Evolutionary conservation across 2,888 invertebrate species (phyloP).

Genomic region (Apodemia zela): DNA sequence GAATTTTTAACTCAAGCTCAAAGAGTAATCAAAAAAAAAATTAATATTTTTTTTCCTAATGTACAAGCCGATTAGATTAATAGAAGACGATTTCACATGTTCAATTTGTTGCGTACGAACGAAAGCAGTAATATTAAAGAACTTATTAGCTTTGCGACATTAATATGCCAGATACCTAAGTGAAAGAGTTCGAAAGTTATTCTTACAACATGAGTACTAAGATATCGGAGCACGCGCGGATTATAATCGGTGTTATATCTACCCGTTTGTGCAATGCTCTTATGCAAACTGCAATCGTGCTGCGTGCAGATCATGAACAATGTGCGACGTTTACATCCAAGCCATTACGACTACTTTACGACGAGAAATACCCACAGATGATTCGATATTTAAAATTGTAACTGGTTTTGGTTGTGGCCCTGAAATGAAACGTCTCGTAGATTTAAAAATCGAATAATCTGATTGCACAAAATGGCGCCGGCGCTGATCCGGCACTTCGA

Average conservation of each 20-base stretch:
- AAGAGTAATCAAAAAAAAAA: too few relatives aligned
- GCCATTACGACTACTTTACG: conserved; percentile 21
- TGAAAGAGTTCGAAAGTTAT: conserved; percentile 64
- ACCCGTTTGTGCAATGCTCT: conserved; percentile 64
- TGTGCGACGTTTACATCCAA: conserved; percentile 41
- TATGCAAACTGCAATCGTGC: conserved; percentile 71
- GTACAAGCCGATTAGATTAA: not conserved
- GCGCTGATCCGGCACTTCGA: conserved; percentile 43
- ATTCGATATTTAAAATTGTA: conserved; percentile 25
- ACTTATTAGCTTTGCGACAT: not conserved
- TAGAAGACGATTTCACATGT: conserved; percentile 5
- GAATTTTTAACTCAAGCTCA: too few relatives aligned
- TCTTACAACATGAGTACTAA: conserved; percentile 55
- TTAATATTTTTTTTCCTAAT: not conserved
- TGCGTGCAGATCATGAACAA: conserved; percentile 61
- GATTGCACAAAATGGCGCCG: conserved; percentile 46
- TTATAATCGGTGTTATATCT: conserved; percentile 65
- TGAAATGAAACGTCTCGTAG: conserved; percentile 36
- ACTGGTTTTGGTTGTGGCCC: conserved; percentile 34
- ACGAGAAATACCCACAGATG: conserved; percentile 21
- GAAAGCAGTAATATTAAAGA: conserved; percentile 7
- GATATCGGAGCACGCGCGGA: conserved; percentile 66
- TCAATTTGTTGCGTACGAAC: not conserved
- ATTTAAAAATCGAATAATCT: conserved; percentile 40
- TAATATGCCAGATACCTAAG: conserved; percentile 34